Conservation (phyloP, 2,113 vertebrate species). For the Engystomops pustulosus region DNA sequence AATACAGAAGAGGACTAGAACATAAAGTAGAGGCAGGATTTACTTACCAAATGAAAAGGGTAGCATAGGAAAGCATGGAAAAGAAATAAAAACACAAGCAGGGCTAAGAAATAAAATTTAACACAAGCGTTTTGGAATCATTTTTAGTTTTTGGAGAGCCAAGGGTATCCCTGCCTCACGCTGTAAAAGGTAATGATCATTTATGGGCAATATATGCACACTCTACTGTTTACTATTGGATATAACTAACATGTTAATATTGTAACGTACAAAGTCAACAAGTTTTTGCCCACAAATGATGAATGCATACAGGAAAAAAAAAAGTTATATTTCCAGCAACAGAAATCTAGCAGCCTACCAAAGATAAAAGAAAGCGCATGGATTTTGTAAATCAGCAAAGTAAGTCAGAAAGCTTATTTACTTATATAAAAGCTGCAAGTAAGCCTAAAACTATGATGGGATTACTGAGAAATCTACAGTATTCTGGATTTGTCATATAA, state of each 20-base stretch:
- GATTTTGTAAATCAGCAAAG: conserved; percentile 41
- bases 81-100: conserved; percentile 63
- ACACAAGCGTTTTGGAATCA: not conserved
- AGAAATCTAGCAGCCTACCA: conserved; percentile 70
- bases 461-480: not conserved
- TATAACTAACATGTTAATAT: not conserved
- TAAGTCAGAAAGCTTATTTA: not conserved
- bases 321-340: conserved; percentile 50
- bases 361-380: conserved; percentile 40
- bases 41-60: conserved; percentile 78
- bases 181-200: conserved; percentile 55
- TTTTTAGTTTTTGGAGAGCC: not conserved
- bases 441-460: not conserved
- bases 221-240: not conserved
- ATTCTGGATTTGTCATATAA: not conserved
- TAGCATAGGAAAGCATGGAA: conserved; percentile 73
- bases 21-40: conserved; percentile 23
- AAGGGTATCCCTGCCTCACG: conserved; percentile 50
- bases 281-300: conserved; percentile 62
- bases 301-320: conserved; percentile 46
- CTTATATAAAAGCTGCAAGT: conserved; percentile 24
- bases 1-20: conserved; percentile 22
- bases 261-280: not conserved
- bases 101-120: conserved; percentile 68
- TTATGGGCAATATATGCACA: conserved; percentile 55